Percentiles rank a stretch among this genome's conserved stretches.
phyloP scores from a whole-genome alignment of 2,113 vertebrate species.

The Gadus chalcogrammus region DNA sequence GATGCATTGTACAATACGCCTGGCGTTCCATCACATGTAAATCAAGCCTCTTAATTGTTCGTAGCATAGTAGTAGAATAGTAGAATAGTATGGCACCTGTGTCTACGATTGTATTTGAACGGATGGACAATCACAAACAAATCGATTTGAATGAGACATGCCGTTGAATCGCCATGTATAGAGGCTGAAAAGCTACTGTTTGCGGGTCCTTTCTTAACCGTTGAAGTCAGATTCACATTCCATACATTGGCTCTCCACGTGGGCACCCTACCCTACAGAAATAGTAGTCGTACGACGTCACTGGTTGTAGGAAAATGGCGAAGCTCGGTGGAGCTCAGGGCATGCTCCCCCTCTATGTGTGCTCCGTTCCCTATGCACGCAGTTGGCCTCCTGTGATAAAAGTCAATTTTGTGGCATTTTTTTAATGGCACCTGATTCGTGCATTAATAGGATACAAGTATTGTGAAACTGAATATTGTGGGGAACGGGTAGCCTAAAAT shows the following conservation, averaged over 20 bases:
- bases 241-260: constrained; percentile 53
- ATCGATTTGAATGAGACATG: background rate
- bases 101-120: too few relatives aligned
- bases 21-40: too few relatives aligned
- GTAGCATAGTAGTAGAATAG: too few relatives aligned
- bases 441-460: background rate
- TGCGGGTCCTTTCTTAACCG: constrained; percentile 11
- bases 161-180: constrained; percentile 17
- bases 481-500: background rate
- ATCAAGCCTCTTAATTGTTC: too few relatives aligned
- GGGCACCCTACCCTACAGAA: constrained; percentile 34
- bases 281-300: constrained; percentile 48
- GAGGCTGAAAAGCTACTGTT: constrained; percentile 23
- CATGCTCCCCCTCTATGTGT: too few relatives aligned
- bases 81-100: too few relatives aligned
- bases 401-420: too few relatives aligned
- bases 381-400: too few relatives aligned
- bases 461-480: background rate
- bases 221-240: constrained; percentile 8
- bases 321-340: constrained; percentile 9
- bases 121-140: too few relatives aligned
- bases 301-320: constrained; percentile 69
- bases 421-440: too few relatives aligned
- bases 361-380: too few relatives aligned
- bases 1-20: too few relatives aligned